Evolutionary conservation across 2,888 invertebrate species (phyloP).

Genomic region (Trichopria drosophilae): DNA sequence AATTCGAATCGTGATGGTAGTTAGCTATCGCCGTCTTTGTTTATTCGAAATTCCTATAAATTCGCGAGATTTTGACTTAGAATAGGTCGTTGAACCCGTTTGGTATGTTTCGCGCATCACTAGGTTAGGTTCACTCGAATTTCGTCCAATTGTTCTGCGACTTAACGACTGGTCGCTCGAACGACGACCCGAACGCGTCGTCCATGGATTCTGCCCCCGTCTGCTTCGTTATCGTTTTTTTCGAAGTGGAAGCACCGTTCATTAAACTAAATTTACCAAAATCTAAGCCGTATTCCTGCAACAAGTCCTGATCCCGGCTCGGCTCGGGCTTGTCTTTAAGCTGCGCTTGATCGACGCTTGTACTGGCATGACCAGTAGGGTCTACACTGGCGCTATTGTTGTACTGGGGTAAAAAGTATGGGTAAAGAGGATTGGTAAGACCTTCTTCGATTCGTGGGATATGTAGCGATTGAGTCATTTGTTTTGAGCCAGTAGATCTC

Average conservation of each 20-base stretch:
- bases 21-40: too few relatives aligned
- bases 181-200: conserved; percentile 17
- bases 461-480: conserved; percentile 54
- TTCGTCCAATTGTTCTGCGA: conserved; percentile 65
- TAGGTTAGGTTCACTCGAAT: conserved; percentile 63
- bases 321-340: conserved; percentile 40
- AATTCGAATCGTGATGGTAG: too few relatives aligned
- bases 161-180: conserved; percentile 53
- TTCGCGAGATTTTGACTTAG: too few relatives aligned
- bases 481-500: conserved; percentile 51
- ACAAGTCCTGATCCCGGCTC: conserved; percentile 67
- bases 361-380: too few relatives aligned
- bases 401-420: conserved; percentile 60
- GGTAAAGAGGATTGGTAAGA: conserved; percentile 61
- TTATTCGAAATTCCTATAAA: too few relatives aligned
- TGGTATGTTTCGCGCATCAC: too few relatives aligned
- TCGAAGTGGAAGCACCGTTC: conserved; percentile 44
- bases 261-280: conserved; percentile 63
- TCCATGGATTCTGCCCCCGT: conserved; percentile 3
- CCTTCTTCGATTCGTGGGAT: conserved; percentile 52
- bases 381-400: conserved; percentile 30
- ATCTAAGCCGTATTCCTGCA: conserved; percentile 75
- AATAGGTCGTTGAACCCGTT: too few relatives aligned
- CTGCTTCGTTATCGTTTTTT: too few relatives aligned
- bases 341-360: neutral